phyloP scores from a whole-genome alignment of 2,888 invertebrate species.

The Erebia palarica region DNA sequence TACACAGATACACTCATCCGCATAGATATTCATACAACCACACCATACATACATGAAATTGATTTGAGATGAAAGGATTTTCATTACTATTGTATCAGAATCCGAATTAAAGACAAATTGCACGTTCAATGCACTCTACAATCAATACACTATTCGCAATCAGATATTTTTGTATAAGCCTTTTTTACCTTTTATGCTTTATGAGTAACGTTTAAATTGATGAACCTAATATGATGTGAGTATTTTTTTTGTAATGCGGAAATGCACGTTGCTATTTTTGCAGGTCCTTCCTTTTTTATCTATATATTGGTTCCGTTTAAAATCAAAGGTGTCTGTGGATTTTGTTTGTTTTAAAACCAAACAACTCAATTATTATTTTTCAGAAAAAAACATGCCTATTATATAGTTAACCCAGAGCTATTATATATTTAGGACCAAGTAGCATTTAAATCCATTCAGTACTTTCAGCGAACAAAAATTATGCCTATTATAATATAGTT shows the following conservation, averaged over 20 bases:
- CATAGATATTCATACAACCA: slow-evolving; percentile 23
- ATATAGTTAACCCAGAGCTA: no score
- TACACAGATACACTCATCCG: slow-evolving; percentile 6
- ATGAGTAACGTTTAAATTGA: slow-evolving; percentile 38
- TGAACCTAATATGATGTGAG: slow-evolving; percentile 31
- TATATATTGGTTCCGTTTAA: not conserved
- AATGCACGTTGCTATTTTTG: not conserved
- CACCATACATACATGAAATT: slow-evolving; percentile 58
- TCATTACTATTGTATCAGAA: slow-evolving; percentile 49
- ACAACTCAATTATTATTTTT: no score
- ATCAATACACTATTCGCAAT: slow-evolving; percentile 45
- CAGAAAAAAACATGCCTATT: no score
- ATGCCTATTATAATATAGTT: no score
- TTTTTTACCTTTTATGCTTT: slow-evolving; percentile 41
- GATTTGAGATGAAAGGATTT: slow-evolving; percentile 66
- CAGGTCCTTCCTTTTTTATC: no score
- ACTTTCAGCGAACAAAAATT: no score
- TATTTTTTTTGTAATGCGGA: slow-evolving; percentile 30
- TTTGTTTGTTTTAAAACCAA: not conserved
- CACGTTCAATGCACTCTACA: slow-evolving; percentile 47
- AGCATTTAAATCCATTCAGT: no score
- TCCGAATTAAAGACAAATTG: slow-evolving; percentile 53
- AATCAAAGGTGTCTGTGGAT: not conserved
- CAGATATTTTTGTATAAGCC: slow-evolving; percentile 43
- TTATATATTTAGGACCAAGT: no score